These are phyloP conservation scores for Euwallacea fornicatus DNA, from an alignment of 1,140 invertebrate species.

Conservation along the genomic window DNA sequence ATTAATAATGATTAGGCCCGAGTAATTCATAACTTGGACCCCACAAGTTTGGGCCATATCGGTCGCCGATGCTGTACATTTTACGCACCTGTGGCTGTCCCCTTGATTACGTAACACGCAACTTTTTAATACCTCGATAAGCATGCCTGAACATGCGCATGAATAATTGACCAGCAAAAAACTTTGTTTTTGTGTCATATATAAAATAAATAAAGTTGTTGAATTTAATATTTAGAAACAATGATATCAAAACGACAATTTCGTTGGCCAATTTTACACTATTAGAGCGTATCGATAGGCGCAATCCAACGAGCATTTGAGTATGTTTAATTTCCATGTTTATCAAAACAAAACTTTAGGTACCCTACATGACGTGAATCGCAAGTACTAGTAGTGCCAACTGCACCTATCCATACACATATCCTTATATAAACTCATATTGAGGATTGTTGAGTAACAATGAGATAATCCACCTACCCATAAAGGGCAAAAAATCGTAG, in stretches of 20 bases:
- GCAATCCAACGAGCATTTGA: no score
- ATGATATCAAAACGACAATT: conserved; percentile 3
- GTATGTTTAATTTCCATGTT: no score
- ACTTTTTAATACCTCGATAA: background rate
- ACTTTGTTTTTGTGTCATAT: background rate
- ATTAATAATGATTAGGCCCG: conserved; percentile 17
- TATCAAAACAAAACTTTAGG: no score
- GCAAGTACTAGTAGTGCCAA: no score
- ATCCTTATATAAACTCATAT: no score
- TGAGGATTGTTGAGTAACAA: background rate
- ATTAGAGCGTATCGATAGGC: conserved; percentile 11
- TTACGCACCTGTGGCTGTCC: conserved; percentile 13
- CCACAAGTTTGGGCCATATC: conserved; percentile 11
- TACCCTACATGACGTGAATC: no score
- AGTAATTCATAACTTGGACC: conserved; percentile 12
- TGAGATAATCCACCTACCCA: background rate
- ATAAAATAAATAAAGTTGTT: background rate
- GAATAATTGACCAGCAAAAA: background rate
- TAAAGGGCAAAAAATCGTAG: background rate
- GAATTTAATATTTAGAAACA: conserved; percentile 2
- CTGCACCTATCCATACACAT: no score
- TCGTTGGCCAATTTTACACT: conserved; percentile 17
- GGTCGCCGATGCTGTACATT: background rate
- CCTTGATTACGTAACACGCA: background rate
- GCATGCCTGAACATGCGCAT: background rate